Evolutionary conservation across 2,797 vertebrate genomes (phyloP).

Genomic region (Loris lydekkerianus): DNA sequence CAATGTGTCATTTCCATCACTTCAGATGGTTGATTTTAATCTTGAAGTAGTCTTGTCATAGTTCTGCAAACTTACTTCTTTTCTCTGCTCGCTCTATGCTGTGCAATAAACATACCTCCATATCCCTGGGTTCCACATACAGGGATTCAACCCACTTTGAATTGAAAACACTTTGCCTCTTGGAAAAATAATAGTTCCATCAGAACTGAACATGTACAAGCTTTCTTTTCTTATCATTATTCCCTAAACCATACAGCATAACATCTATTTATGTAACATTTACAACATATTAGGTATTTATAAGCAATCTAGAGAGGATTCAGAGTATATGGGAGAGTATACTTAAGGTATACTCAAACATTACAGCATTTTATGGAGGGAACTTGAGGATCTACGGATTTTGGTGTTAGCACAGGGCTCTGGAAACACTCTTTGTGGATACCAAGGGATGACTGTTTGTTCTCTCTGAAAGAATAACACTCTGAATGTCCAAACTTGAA

Average conservation of each 20-base stretch:
- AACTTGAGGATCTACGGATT: neutral
- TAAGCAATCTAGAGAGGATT: neutral
- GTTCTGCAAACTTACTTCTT: no score
- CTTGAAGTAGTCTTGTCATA: neutral
- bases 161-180: neutral
- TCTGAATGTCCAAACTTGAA: neutral
- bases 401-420: neutral
- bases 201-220: neutral
- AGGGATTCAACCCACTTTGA: neutral
- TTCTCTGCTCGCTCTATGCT: neutral
- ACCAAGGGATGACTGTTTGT: neutral
- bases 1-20: neutral
- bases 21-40: neutral
- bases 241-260: neutral
- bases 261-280: neutral
- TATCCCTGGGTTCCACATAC: neutral
- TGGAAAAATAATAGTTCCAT: neutral
- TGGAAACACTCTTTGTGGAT: neutral
- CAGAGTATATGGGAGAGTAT: neutral
- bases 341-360: neutral
- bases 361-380: neutral
- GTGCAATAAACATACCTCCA: neutral
- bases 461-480: neutral
- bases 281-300: neutral
- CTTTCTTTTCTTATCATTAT: neutral